Evolutionary conservation across 2,797 vertebrate genomes (phyloP).

Genomic region (Vespertilio murinus): DNA sequence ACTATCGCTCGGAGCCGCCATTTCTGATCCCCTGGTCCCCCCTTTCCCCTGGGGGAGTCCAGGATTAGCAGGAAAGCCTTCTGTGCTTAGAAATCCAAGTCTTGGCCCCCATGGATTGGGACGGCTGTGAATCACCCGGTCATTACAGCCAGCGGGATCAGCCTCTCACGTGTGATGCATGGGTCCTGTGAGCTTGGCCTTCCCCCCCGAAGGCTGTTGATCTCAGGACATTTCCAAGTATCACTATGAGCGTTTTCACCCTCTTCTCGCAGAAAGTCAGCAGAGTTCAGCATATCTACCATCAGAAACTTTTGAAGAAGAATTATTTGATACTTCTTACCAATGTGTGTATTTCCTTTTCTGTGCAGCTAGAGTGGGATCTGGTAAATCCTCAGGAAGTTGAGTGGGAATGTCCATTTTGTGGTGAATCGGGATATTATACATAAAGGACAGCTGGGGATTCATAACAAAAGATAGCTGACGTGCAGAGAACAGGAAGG

Average conservation of each 20-base stretch:
- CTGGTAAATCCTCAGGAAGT: neutral
- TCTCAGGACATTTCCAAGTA: neutral
- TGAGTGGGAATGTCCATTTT: neutral
- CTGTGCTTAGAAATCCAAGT: conserved; percentile 12
- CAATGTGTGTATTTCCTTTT: neutral
- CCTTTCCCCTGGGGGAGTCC: neutral
- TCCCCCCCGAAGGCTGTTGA: neutral
- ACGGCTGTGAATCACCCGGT: neutral
- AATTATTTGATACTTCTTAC: neutral
- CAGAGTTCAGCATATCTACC: neutral
- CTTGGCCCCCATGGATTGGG: neutral
- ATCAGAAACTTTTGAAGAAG: neutral
- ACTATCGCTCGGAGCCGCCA: neutral
- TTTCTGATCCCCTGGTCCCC: neutral
- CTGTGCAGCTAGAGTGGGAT: neutral
- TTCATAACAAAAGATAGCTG: neutral
- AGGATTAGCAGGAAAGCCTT: conserved; percentile 31
- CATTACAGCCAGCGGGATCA: neutral
- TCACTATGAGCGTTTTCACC: neutral
- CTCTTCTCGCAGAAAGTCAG: neutral
- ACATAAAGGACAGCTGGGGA: neutral
- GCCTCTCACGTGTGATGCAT: neutral
- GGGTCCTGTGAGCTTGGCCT: neutral
- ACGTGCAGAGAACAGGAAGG: neutral
- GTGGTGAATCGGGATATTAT: neutral